These are phyloP conservation scores for Petromus typicus DNA, from an alignment of 2,113 vertebrate genomes.

Conservation along the genomic window DNA sequence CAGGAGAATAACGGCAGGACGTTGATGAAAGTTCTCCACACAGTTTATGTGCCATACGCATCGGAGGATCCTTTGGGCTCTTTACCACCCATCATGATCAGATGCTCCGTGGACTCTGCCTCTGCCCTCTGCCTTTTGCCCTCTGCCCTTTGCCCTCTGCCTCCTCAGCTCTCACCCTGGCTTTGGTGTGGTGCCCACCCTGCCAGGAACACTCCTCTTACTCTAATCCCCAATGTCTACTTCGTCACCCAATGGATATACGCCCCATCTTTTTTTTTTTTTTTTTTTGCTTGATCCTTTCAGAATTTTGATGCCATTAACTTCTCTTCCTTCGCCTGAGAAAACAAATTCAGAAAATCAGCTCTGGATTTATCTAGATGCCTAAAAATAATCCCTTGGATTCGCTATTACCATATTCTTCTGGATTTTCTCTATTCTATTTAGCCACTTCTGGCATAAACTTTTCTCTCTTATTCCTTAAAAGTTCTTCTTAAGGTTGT, in stretches of 20 bases:
- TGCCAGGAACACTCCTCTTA: neutral
- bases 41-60: neutral
- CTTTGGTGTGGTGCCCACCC: neutral
- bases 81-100: neutral
- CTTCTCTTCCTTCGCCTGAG: neutral
- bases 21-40: neutral
- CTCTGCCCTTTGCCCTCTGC: neutral
- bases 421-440: neutral
- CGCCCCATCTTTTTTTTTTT: neutral
- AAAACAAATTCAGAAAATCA: neutral
- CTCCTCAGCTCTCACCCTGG: neutral
- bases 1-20: neutral
- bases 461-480: neutral
- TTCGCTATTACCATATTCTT: neutral
- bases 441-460: neutral
- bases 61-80: neutral
- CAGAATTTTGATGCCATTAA: neutral
- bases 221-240: neutral
- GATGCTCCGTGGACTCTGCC: neutral
- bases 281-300: neutral
- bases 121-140: neutral
- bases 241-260: neutral
- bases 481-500: neutral
- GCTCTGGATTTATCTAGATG: neutral
- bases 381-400: neutral